These are phyloP conservation scores for Paguma larvata DNA, from an alignment of 2,797 vertebrate species.

Conservation along the genomic window DNA sequence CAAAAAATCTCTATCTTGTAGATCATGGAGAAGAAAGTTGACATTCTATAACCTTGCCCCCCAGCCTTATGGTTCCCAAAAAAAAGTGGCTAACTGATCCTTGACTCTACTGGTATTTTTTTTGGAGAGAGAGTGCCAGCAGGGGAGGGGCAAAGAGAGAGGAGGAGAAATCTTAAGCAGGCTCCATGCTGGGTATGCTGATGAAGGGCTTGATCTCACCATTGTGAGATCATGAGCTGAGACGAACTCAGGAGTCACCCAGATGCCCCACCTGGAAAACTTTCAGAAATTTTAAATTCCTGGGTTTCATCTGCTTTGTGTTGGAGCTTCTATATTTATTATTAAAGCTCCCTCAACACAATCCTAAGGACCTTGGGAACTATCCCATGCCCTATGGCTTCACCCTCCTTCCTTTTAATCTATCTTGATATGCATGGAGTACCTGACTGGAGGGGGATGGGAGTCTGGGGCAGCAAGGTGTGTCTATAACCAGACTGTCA, in stretches of 20 bases:
- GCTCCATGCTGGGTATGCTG: no score
- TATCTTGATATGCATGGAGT: neutral
- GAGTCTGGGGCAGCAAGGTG: neutral
- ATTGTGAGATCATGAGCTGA: no score
- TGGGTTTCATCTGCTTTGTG: neutral
- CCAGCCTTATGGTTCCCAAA: neutral
- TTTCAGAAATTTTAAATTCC: constrained; percentile 1
- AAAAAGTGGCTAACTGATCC: neutral
- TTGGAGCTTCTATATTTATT: neutral
- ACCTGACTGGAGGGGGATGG: neutral
- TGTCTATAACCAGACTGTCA: neutral
- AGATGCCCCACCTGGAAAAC: neutral
- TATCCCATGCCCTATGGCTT: neutral
- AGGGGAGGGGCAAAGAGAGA: no score
- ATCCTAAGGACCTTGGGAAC: neutral
- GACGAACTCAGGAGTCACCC: no score
- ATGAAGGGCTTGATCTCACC: no score
- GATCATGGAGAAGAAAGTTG: neutral
- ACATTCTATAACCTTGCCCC: neutral
- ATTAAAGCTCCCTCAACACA: neutral
- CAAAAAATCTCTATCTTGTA: neutral
- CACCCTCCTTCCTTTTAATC: neutral
- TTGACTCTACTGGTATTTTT: neutral
- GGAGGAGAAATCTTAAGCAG: no score
- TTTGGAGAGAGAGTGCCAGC: no score